Evolutionary conservation across 2,888 invertebrate species (phyloP).

Genomic region (Cistogaster globosa): DNA sequence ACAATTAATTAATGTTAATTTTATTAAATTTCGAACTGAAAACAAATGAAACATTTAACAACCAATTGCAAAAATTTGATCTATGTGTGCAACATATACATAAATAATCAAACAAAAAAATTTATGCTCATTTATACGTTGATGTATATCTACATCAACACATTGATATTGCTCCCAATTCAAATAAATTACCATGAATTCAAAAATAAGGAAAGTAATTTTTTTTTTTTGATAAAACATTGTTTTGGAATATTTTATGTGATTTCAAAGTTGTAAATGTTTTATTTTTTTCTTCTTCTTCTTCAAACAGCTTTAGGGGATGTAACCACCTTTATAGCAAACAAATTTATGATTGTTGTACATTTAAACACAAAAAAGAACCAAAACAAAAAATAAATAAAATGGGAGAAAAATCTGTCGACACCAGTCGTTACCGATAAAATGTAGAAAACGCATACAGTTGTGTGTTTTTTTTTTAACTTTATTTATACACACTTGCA

Average conservation of each 20-base stretch:
- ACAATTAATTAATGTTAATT: no score
- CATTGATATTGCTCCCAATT: neutral
- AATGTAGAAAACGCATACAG: conserved; percentile 26
- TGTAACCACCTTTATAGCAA: conserved; percentile 61
- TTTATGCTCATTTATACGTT: conserved; percentile 8
- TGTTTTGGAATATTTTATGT: conserved; percentile 56
- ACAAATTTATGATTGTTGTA: neutral
- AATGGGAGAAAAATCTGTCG: conserved; percentile 39
- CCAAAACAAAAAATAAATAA: no score
- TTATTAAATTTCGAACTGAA: no score
- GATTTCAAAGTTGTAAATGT: conserved; percentile 59
- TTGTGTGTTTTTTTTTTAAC: conserved; percentile 35
- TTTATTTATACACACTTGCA: neutral
- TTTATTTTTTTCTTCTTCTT: conserved; percentile 2
- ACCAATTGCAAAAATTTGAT: no score
- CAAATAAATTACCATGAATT: neutral
- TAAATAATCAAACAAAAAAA: conserved; percentile 46
- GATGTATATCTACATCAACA: neutral
- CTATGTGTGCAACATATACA: neutral
- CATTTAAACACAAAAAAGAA: no score
- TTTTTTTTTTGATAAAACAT: conserved; percentile 17
- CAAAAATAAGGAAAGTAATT: no score
- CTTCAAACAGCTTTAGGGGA: conserved; percentile 58
- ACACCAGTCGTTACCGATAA: conserved; percentile 48
- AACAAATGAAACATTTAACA: no score